Base-by-base conservation (phyloP, 2,888 invertebrate genomes). In the Copidosoma aretas region DNA sequence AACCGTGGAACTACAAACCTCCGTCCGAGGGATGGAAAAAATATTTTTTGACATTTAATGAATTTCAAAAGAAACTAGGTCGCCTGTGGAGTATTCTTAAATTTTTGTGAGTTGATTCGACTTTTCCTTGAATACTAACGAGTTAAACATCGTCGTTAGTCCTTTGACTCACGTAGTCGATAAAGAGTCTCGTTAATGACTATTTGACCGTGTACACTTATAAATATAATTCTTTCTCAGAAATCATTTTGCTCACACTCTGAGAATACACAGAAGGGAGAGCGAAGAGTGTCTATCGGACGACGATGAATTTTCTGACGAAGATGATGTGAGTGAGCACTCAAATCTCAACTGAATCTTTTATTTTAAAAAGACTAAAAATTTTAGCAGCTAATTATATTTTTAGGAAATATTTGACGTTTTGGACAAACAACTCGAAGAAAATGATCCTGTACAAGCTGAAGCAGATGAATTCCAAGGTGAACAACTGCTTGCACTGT, bases 301-400 rank as follows among this genome's bases (percentile, higher is more conserved):
- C 46, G 56, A 60, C 41, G 71, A 77, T 21, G 76, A 78, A 32
- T 75, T 76, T 41, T 72, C 73, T 0, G 82, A 82, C 51, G 79
- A 82, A 58, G 82, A 82, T 54, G 77, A 76, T 53, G 81, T 80
- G 72, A n/a, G n/a, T n/a, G n/a, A n/a, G n/a, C n/a, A n/a, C n/a
- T n/a, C n/a, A n/a, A n/a, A n/a, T n/a, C n/a, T n/a, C n/a, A n/a
- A n/a, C n/a, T n/a, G n/a, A n/a, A n/a, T n/a, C n/a, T n/a, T n/a
- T 56, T 17, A 56, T 32, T 32, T 56, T 56, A 17, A 56, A 32
- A 19, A 53, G 12, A 43, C 51, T 49, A 21, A 4, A 17, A 54
- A 25, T 24, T 8, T 53, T 25, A 21, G 19, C 21, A 41, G 56
- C 57, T 41, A 21, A 17, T 59, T 61, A 14, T 1, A 24, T 52